These are phyloP conservation scores for Vanacampus margaritifer DNA, from an alignment of 2,113 vertebrate species.

Conservation along the genomic window DNA sequence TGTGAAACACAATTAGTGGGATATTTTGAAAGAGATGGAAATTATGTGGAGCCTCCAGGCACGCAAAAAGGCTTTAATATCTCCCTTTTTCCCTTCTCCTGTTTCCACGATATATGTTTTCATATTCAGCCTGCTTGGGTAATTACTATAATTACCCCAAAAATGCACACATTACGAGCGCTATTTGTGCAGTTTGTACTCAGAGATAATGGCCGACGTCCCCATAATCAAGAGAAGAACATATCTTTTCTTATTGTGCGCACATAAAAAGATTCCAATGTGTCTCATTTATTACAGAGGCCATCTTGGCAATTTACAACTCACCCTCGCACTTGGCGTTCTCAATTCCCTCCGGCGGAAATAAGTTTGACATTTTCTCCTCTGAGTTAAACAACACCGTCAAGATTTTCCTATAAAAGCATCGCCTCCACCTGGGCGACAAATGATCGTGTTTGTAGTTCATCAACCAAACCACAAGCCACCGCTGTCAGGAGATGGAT, in stretches of 20 bases:
- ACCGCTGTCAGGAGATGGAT: conserved; percentile 13
- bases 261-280: conserved; percentile 1
- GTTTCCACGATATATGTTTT: conserved; percentile 33
- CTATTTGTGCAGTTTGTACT: conserved; percentile 7
- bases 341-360: neutral
- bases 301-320: conserved; percentile 1
- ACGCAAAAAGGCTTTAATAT: conserved; percentile 24
- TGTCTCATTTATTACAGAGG: neutral
- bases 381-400: neutral
- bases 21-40: conserved; percentile 43
- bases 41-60: conserved; percentile 44
- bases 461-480: conserved; percentile 19
- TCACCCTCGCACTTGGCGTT: neutral
- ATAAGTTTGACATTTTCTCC: conserved; percentile 12
- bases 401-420: neutral
- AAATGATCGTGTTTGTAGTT: neutral
- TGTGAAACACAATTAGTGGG: conserved; percentile 46
- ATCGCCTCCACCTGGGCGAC: neutral
- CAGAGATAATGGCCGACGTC: conserved; percentile 15
- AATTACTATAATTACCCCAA: conserved; percentile 35
- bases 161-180: conserved; percentile 13
- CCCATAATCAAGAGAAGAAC: conserved; percentile 11
- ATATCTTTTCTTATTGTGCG: neutral
- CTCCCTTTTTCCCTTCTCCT: conserved; percentile 15
- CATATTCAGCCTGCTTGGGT: conserved; percentile 31